Evolutionary conservation across 2,113 vertebrate genomes (phyloP).

Genomic region (Geococcyx californianus): DNA sequence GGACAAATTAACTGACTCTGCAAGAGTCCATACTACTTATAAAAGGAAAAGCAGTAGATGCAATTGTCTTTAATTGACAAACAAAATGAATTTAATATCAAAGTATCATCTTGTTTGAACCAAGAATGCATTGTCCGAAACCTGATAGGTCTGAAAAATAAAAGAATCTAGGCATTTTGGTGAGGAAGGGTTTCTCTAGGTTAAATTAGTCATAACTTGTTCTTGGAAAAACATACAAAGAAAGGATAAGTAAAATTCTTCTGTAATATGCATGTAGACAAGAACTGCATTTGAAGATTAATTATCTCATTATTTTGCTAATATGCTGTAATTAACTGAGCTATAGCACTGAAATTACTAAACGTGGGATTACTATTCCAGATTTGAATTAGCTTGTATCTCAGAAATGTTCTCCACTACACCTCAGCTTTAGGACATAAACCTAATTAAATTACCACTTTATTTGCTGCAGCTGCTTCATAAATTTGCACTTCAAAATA

Average conservation of each 20-base stretch:
- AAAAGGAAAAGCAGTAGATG: neutral
- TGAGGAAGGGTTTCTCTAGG: constrained; percentile 59
- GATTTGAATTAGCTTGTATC: constrained; percentile 42
- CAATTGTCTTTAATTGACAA: neutral
- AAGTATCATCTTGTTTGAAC: constrained; percentile 63
- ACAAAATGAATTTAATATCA: constrained; percentile 26
- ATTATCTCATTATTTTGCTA: constrained; percentile 74
- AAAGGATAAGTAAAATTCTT: constrained; percentile 69
- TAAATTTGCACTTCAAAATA: constrained; percentile 54
- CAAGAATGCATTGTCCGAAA: constrained; percentile 52
- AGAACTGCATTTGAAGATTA: constrained; percentile 69
- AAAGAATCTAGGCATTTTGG: constrained; percentile 59
- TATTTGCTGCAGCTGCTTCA: constrained; percentile 59
- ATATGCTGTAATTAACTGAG: constrained; percentile 68
- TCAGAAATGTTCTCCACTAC: constrained; percentile 52
- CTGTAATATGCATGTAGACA: constrained; percentile 54
- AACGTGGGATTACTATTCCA: constrained; percentile 63
- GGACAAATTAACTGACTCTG: neutral
- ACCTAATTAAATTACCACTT: constrained; percentile 67
- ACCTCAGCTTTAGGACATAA: constrained; percentile 53
- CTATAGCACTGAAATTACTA: constrained; percentile 67
- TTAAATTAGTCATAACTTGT: constrained; percentile 76
- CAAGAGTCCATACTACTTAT: neutral
- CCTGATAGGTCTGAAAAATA: constrained; percentile 46
- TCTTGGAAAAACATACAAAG: constrained; percentile 73